These are phyloP conservation scores for Meda fulgida DNA, from an alignment of 2,797 vertebrate genomes.

Conservation along the genomic window DNA sequence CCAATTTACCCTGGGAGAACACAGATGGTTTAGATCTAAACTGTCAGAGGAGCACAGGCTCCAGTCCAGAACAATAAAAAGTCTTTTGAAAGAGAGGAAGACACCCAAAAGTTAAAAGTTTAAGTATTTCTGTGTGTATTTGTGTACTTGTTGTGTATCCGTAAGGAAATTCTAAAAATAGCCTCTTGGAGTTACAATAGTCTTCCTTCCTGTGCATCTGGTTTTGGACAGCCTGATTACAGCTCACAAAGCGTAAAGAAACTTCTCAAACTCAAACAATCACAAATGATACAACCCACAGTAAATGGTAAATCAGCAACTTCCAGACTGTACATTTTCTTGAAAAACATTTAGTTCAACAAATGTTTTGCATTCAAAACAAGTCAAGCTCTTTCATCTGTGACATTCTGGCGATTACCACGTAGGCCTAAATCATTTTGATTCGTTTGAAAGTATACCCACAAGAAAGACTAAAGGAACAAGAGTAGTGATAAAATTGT, in stretches of 20 bases:
- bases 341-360: not conserved
- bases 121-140: not conserved
- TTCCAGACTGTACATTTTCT: not conserved
- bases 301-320: conserved; percentile 14
- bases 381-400: not conserved
- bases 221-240: conserved; percentile 28
- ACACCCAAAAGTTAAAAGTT: conserved; percentile 5
- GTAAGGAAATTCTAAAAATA: conserved; percentile 44
- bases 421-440: not conserved
- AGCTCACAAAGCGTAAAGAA: conserved; percentile 33
- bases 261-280: conserved; percentile 1
- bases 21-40: not conserved
- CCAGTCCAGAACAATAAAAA: conserved; percentile 28
- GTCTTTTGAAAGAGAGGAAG: conserved; percentile 17
- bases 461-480: not conserved
- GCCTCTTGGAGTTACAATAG: conserved; percentile 52
- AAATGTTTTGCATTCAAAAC: not conserved
- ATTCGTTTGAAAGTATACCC: not conserved
- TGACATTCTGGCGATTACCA: not conserved
- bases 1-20: not conserved
- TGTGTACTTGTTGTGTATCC: conserved; percentile 3
- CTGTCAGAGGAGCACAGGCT: not conserved
- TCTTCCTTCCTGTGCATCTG: conserved; percentile 57
- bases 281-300: conserved; percentile 5
- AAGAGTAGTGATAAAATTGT: not conserved